These are phyloP conservation scores for Autographa gamma DNA, from an alignment of 2,888 invertebrate species.

Conservation along the genomic window DNA sequence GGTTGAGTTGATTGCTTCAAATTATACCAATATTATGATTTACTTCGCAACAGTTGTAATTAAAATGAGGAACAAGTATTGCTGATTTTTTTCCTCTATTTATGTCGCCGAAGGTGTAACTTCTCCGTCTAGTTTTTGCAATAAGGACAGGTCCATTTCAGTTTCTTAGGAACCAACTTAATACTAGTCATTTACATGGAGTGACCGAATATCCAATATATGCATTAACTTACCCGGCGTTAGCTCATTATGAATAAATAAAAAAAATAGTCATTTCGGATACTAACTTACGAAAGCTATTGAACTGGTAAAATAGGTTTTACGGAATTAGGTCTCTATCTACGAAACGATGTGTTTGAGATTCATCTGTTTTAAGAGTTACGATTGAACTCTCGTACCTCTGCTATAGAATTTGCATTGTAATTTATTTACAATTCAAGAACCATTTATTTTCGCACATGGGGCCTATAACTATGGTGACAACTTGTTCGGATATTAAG, in stretches of 20 bases:
- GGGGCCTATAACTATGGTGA: not conserved
- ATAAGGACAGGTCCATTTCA: no score
- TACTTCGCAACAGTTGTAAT: not conserved
- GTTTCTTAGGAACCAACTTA: no score
- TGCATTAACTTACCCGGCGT: no score
- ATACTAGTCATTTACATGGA: no score
- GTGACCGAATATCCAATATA: no score
- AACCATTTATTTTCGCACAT: not conserved
- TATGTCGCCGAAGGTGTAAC: not conserved
- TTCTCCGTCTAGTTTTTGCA: no score
- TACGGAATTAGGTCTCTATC: no score
- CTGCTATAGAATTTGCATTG: not conserved
- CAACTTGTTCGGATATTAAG: no score
- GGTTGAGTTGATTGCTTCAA: constrained; percentile 15
- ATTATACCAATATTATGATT: constrained; percentile 3
- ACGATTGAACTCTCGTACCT: not conserved
- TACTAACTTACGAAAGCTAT: no score
- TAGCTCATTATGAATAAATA: no score
- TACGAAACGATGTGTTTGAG: not conserved
- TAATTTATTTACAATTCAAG: not conserved
- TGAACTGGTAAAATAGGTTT: no score
- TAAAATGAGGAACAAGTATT: not conserved
- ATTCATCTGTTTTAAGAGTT: not conserved
- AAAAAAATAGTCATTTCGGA: no score
- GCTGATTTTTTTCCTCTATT: not conserved